Percentiles rank a stretch among this genome's conserved stretches.
Conservation (phyloP, 2,797 vertebrate genomes). For the Cyclura pinguis region DNA sequence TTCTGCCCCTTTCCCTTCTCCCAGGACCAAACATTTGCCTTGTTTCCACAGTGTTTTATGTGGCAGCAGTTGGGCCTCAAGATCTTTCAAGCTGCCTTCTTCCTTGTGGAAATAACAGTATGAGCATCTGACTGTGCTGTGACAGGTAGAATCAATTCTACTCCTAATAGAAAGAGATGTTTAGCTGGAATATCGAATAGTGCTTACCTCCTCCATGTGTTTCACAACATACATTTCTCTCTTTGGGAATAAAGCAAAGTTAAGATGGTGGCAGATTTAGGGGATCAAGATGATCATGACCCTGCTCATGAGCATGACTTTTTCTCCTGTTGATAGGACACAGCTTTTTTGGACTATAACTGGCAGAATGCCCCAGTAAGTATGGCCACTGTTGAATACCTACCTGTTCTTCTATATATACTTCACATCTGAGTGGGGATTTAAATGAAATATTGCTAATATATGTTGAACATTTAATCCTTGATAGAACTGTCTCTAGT, state of each 20-base stretch:
- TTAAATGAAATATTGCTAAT: not conserved
- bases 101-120: not conserved
- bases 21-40: too few species aligned
- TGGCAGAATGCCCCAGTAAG: too few species aligned
- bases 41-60: not conserved
- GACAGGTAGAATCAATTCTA: not conserved
- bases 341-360: too few species aligned
- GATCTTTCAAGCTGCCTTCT: not conserved
- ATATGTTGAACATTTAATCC: not conserved
- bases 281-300: not conserved
- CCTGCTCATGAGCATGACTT: not conserved
- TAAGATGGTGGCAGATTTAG: not conserved
- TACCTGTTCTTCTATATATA: too few species aligned
- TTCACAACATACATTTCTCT: not conserved
- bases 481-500: not conserved
- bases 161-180: not conserved
- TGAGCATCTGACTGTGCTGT: not conserved
- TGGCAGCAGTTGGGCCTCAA: not conserved
- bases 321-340: not conserved
- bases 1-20: not conserved
- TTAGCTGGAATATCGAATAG: not conserved
- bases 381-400: too few species aligned
- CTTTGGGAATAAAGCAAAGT: not conserved
- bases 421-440: not conserved
- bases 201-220: not conserved